Evolutionary conservation across 2,797 vertebrate genomes (phyloP).

Genomic region (Schizopygopsis malacanthus): DNA sequence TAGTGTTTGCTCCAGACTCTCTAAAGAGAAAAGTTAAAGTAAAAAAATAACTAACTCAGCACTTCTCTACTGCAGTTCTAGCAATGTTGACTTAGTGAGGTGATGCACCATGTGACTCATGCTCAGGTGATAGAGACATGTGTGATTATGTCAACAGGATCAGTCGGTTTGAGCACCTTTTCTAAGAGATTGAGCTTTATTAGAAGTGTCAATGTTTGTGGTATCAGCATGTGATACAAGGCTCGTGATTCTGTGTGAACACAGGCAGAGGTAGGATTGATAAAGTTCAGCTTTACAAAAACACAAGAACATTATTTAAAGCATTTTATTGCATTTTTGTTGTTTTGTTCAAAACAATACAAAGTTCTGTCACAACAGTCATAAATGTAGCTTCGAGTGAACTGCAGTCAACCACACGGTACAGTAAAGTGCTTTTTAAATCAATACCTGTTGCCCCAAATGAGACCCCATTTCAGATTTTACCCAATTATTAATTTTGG

Average conservation of each 20-base stretch:
- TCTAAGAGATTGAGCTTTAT: constrained; percentile 20
- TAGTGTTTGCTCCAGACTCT: constrained; percentile 52
- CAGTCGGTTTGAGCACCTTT: background rate
- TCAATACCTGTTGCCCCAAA: constrained; percentile 56
- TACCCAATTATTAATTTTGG: constrained; percentile 61
- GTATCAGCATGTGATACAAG: background rate
- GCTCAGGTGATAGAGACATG: constrained; percentile 33
- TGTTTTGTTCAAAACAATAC: constrained; percentile 80
- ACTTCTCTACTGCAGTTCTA: background rate
- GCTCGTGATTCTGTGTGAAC: background rate
- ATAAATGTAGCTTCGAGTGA: constrained; percentile 79
- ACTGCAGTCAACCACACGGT: constrained; percentile 84
- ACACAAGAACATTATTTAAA: constrained; percentile 67
- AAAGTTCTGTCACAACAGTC: constrained; percentile 82
- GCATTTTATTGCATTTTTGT: constrained; percentile 77
- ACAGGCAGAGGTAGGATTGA: background rate
- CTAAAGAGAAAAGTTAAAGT: background rate
- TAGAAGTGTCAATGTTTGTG: constrained; percentile 20
- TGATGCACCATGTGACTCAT: constrained; percentile 11
- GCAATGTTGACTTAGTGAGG: constrained; percentile 25
- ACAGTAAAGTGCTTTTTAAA: constrained; percentile 86
- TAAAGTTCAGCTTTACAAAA: background rate
- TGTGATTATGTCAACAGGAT: constrained; percentile 23
- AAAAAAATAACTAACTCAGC: background rate
- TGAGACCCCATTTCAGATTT: constrained; percentile 56